Conservation (phyloP, 2,888 invertebrate species). For the Gortyna flavago region DNA sequence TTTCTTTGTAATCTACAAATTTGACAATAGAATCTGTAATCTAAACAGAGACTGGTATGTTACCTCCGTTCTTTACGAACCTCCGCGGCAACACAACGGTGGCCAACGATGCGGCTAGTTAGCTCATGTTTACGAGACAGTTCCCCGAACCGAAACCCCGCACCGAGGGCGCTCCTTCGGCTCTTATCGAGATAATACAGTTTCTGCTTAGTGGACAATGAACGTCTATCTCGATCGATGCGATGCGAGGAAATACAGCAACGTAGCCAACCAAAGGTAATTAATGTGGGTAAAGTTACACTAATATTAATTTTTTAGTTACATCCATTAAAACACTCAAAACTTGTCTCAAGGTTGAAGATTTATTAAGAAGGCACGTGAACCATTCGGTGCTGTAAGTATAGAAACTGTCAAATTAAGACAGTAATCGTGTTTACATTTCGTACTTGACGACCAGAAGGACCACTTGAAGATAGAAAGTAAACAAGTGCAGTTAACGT, state of each 20-base stretch:
- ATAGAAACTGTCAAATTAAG: neutral
- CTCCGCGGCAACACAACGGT: neutral
- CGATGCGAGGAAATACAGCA: conserved; percentile 20
- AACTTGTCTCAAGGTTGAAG: conserved; percentile 51
- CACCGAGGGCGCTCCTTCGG: conserved; percentile 38
- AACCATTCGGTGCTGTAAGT: conserved; percentile 9
- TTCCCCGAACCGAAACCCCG: conserved; percentile 43
- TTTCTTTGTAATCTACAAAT: neutral
- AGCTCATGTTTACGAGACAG: conserved; percentile 50
- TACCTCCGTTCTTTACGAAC: neutral
- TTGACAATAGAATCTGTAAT: conserved; percentile 1
- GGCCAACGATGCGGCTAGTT: conserved; percentile 29
- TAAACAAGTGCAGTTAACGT: conserved; percentile 17
- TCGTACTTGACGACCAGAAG: neutral
- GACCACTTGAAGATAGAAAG: conserved; percentile 19
- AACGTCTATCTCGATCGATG: conserved; percentile 38
- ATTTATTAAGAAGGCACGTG: conserved; percentile 21
- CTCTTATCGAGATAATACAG: conserved; percentile 59
- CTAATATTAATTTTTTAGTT: conserved; percentile 44
- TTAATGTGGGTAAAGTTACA: conserved; percentile 35
- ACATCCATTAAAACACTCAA: conserved; percentile 42
- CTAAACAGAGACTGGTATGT: neutral
- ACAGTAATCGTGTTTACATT: neutral
- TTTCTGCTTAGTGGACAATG: conserved; percentile 58
- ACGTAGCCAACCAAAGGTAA: conserved; percentile 18